Evolutionary conservation across 2,797 vertebrate genomes (phyloP).

Genomic region (Pseudomugil tenellus): DNA sequence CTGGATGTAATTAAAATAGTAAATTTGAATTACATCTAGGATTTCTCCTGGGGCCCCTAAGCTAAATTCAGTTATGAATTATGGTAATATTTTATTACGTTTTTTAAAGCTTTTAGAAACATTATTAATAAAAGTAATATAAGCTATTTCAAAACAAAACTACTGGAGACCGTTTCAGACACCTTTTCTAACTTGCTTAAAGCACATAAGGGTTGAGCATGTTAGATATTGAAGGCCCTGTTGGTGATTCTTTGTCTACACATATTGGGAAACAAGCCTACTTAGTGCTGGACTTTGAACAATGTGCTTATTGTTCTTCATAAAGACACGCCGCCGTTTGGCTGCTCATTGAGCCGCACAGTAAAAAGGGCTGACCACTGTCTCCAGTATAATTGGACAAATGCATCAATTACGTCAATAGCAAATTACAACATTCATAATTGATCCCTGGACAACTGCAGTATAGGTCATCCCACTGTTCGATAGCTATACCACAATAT

Average conservation of each 20-base stretch:
- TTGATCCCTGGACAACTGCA: conserved; percentile 71
- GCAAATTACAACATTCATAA: conserved; percentile 81
- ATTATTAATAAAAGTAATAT: conserved; percentile 18
- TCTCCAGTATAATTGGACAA: conserved; percentile 75
- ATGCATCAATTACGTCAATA: conserved; percentile 78
- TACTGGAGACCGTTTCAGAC: too few relatives aligned
- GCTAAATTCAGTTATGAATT: conserved; percentile 45
- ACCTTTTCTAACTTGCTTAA: too few relatives aligned
- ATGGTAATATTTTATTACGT: conserved; percentile 21
- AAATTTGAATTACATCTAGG: conserved; percentile 58
- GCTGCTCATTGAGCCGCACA: conserved; percentile 53
- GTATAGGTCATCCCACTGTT: conserved; percentile 66
- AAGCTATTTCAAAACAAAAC: conserved; percentile 1
- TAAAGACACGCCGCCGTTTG: conserved; percentile 39
- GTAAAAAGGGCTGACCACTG: conserved; percentile 64
- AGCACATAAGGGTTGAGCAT: neutral
- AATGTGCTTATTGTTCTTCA: conserved; percentile 37
- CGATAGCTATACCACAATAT: conserved; percentile 68
- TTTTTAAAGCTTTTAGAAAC: conserved; percentile 9
- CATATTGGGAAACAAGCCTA: neutral
- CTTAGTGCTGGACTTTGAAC: neutral
- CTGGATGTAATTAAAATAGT: conserved; percentile 67
- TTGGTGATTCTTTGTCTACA: neutral
- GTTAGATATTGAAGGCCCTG: too few relatives aligned
- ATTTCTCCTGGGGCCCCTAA: conserved; percentile 49